phyloP scores from a whole-genome alignment of 64 coral and sea anemone genomes.

The Pocillopora verrucosa region DNA sequence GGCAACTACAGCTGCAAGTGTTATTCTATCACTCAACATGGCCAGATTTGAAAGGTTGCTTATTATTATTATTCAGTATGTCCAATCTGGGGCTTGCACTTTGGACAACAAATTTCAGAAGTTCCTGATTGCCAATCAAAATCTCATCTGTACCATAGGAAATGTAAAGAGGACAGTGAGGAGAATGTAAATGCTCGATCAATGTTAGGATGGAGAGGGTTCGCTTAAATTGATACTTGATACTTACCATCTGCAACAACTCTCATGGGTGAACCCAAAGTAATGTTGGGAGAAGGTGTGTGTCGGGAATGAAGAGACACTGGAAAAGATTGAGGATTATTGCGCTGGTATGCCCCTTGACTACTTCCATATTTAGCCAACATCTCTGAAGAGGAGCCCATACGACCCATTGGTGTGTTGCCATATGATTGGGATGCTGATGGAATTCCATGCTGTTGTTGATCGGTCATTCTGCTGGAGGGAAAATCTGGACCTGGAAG shows the following conservation, averaged over 20 bases:
- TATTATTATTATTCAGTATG: too few species aligned
- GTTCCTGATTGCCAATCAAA: too few species aligned
- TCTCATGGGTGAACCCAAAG: slow-evolving; percentile 69
- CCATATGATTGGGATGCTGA: slow-evolving; percentile 11
- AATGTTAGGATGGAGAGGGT: too few species aligned
- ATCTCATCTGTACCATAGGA: too few species aligned
- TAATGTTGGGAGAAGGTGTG: slow-evolving; percentile 85
- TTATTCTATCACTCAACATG: too few species aligned
- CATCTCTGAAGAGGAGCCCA: slow-evolving; percentile 51
- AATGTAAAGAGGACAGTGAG: too few species aligned
- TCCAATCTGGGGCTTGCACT: too few species aligned
- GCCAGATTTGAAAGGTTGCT: too few species aligned
- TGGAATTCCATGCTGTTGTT: slow-evolving; percentile 34
- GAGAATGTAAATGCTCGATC: too few species aligned
- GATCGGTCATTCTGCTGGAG: slow-evolving; percentile 51
- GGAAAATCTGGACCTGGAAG: slow-evolving; percentile 58
- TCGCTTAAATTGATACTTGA: too few species aligned
- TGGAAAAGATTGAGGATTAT: slow-evolving; percentile 42
- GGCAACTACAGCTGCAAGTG: too few species aligned
- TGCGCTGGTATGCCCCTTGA: slow-evolving; percentile 37
- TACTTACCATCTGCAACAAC: slow-evolving; percentile 66
- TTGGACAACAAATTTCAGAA: too few species aligned
- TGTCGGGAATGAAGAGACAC: slow-evolving; percentile 23
- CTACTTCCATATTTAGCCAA: slow-evolving; percentile 26
- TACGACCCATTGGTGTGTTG: slow-evolving; percentile 35